These are phyloP conservation scores for Lasioglossum pauxillum DNA, from an alignment of 2,888 invertebrate genomes.

Conservation along the genomic window DNA sequence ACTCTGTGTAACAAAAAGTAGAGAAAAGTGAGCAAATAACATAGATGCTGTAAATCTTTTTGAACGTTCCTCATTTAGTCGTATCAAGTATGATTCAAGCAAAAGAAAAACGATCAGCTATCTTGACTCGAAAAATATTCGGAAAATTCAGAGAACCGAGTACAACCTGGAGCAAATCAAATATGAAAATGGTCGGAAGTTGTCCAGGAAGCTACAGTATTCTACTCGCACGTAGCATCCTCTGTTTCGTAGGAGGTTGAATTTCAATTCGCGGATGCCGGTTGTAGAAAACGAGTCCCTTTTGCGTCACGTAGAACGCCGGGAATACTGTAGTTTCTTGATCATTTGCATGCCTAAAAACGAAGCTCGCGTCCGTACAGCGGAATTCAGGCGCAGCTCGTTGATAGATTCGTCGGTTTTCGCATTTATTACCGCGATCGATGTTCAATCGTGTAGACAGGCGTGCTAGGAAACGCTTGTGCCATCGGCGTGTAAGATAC, in stretches of 20 bases:
- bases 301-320: neutral
- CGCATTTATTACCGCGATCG: neutral
- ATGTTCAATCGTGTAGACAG: conserved; percentile 1
- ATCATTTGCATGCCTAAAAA: conserved; percentile 9
- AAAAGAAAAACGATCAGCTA: neutral
- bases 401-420: neutral
- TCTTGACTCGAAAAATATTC: neutral
- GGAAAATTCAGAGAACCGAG: neutral
- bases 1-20: neutral
- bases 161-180: neutral
- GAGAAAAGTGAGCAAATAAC: neutral
- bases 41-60: neutral
- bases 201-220: conserved; percentile 1
- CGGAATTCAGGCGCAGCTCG: conserved; percentile 3
- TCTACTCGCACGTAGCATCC: neutral
- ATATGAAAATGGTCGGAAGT: neutral
- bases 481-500: conserved; percentile 41
- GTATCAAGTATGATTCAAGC: neutral
- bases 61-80: neutral
- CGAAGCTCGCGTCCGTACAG: neutral
- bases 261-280: neutral
- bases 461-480: neutral
- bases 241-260: neutral
- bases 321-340: neutral
- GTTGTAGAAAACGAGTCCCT: neutral